Percentiles rank a stretch among this genome's conserved stretches.
These are phyloP conservation scores for Marasmarcha lunaedactyla DNA, from an alignment of 2,888 invertebrate species.

Conservation along the genomic window DNA sequence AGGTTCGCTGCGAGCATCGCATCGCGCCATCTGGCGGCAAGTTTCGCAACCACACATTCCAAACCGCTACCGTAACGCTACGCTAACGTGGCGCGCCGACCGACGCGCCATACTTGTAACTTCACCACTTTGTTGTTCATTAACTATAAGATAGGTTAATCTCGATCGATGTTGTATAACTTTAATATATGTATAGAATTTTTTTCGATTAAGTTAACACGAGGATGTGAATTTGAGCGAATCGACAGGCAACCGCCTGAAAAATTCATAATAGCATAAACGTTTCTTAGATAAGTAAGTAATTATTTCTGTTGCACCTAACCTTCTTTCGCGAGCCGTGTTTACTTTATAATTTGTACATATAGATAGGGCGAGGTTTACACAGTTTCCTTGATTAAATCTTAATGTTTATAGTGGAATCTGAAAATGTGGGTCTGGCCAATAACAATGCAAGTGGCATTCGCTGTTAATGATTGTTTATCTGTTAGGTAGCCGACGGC, in stretches of 20 bases:
- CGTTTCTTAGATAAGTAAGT: conserved; percentile 54
- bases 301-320: conserved; percentile 58
- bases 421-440: conserved; percentile 39
- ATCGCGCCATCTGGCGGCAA: too few species aligned
- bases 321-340: conserved; percentile 56
- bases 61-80: conserved; percentile 49
- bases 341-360: conserved; percentile 60
- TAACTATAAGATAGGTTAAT: conserved; percentile 67
- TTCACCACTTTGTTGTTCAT: conserved; percentile 70
- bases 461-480: conserved; percentile 40
- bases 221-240: conserved; percentile 63
- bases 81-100: conserved; percentile 42
- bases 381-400: conserved; percentile 44
- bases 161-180: conserved; percentile 62
- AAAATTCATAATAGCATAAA: conserved; percentile 56
- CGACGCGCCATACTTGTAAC: conserved; percentile 51
- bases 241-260: conserved; percentile 54
- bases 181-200: conserved; percentile 66
- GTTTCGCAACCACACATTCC: conserved; percentile 58
- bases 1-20: conserved; percentile 31
- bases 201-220: conserved; percentile 54
- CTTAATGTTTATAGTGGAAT: conserved; percentile 53
- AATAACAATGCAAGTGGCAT: conserved; percentile 45
- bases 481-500: conserved; percentile 34
- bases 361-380: conserved; percentile 61